phyloP scores from a whole-genome alignment of 2,797 vertebrate genomes.

The Rousettus madagascariensis region DNA sequence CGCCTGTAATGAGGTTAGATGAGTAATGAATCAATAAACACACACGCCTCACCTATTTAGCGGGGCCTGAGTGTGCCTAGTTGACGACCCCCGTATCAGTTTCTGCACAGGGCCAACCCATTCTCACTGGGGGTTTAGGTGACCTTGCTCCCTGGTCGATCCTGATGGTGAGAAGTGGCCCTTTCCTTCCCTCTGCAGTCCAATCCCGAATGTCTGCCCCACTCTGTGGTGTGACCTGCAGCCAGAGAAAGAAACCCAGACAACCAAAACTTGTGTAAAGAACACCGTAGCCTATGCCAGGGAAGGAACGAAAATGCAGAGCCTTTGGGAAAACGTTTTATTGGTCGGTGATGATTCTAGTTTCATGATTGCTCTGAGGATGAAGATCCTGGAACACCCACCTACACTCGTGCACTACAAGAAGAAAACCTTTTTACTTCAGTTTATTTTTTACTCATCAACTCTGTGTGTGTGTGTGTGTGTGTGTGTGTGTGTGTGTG shows the following conservation, averaged over 20 bases:
- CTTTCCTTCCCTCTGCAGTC: neutral
- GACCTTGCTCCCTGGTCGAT: neutral
- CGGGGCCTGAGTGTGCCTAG: neutral
- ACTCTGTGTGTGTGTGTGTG: neutral
- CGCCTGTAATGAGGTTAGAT: neutral
- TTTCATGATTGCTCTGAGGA: neutral
- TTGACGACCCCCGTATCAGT: neutral
- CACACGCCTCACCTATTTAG: neutral
- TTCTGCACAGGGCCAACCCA: too few species aligned
- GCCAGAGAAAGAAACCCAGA: neutral
- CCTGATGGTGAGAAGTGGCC: neutral
- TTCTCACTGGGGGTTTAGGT: neutral
- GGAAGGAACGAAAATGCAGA: neutral
- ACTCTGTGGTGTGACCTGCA: neutral
- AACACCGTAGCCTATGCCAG: fast-evolving
- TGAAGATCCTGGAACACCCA: neutral
- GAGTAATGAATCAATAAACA: neutral
- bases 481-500: too few species aligned
- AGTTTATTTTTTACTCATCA: neutral
- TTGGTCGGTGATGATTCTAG: neutral
- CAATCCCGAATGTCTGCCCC: neutral
- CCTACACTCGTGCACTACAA: neutral
- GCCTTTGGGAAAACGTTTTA: neutral
- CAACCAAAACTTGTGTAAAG: neutral
- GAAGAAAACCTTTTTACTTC: neutral